Percentiles rank a stretch among this genome's conserved stretches.
Conservation (phyloP, 2,797 vertebrate species). For the Hoplostethus mediterraneus region DNA sequence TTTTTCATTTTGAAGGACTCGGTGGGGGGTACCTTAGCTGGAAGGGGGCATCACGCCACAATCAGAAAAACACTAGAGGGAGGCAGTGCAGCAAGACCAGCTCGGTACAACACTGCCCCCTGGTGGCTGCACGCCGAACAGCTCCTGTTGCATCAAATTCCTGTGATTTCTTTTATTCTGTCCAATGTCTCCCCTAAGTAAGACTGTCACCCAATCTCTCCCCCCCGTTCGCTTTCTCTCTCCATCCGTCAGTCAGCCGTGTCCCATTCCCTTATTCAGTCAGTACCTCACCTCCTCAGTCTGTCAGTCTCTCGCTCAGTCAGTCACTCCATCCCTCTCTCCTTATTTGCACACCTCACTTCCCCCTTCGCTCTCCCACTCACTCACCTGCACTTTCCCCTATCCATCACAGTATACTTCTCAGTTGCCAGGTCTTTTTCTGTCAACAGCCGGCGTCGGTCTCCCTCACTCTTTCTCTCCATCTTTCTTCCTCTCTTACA, state of each 20-base stretch:
- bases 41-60: not conserved
- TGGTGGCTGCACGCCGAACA: slow-evolving; percentile 13
- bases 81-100: not conserved
- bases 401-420: slow-evolving; percentile 55
- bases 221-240: slow-evolving; percentile 40
- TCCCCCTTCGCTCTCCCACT: slow-evolving; percentile 33
- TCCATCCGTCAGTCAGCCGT: slow-evolving; percentile 65
- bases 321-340: slow-evolving; percentile 58
- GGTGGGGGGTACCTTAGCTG: not conserved
- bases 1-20: not conserved
- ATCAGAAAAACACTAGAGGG: not conserved
- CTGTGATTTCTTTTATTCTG: slow-evolving; percentile 31
- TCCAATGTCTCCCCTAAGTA: slow-evolving; percentile 62
- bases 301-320: slow-evolving; percentile 60
- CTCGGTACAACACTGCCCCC: slow-evolving; percentile 73
- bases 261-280: slow-evolving; percentile 65
- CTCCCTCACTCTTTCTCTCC: not conserved
- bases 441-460: slow-evolving; percentile 34
- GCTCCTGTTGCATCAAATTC: not conserved
- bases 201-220: slow-evolving; percentile 68
- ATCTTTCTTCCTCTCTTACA: slow-evolving; percentile 3
- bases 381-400: slow-evolving; percentile 48
- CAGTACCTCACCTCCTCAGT: slow-evolving; percentile 47
- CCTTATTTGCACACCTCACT: slow-evolving; percentile 68
- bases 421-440: slow-evolving; percentile 42